Evolutionary conservation across 1,140 invertebrate species (phyloP).

Genomic region (Sinella curviseta): DNA sequence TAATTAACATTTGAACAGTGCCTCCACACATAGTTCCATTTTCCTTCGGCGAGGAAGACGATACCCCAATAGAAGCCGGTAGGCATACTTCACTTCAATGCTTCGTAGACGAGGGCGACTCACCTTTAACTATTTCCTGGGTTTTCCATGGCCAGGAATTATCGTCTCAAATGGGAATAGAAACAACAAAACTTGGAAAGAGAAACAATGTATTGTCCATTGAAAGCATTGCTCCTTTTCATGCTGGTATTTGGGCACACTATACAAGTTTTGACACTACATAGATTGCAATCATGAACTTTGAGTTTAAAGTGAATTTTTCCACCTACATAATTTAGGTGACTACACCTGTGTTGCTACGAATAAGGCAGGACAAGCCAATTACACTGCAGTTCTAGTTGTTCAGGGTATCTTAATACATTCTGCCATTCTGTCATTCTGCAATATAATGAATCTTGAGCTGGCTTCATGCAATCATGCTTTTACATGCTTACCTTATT

Average conservation of each 20-base stretch:
- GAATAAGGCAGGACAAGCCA: constrained; percentile 61
- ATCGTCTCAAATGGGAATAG: constrained; percentile 52
- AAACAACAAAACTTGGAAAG: constrained; percentile 62
- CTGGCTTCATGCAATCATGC: constrained; percentile 53
- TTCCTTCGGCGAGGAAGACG: constrained; percentile 67
- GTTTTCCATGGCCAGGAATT: constrained; percentile 41
- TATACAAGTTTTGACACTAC: too few relatives aligned
- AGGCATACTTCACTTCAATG: constrained; percentile 73
- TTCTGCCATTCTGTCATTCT: not conserved
- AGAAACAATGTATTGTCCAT: constrained; percentile 61
- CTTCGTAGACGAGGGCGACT: constrained; percentile 70
- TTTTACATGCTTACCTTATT: too few relatives aligned
- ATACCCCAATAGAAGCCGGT: constrained; percentile 68
- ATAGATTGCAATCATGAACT: too few relatives aligned
- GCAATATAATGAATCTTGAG: too few relatives aligned
- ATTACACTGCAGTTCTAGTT: constrained; percentile 60
- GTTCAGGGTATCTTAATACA: constrained; percentile 55
- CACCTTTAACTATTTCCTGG: constrained; percentile 63
- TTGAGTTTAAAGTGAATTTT: too few relatives aligned
- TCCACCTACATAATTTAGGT: constrained; percentile 55
- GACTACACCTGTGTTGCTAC: constrained; percentile 50
- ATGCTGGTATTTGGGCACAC: too few relatives aligned
- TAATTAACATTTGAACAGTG: constrained; percentile 62
- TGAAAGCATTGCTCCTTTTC: constrained; percentile 54
- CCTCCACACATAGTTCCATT: constrained; percentile 73